Conservation (phyloP, 2,797 vertebrate species). For the Crocodylus rhombifer region DNA sequence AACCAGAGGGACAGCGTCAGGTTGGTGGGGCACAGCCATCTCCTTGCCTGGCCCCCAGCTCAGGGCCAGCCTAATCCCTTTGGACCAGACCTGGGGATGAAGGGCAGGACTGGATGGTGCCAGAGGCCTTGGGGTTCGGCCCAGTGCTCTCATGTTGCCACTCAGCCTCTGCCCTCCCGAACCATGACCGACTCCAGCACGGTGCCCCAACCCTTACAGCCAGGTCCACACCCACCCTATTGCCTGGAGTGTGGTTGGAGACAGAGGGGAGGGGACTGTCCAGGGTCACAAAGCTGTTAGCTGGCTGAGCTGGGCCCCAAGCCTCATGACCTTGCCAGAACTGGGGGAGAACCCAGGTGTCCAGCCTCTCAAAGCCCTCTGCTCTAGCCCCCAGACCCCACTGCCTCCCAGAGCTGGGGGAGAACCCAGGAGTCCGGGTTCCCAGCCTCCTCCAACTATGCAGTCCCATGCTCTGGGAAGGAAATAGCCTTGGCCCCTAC, state of each 20-base stretch:
- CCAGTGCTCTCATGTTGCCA: too few relatives aligned
- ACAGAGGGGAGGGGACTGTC: background rate
- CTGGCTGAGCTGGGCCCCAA: background rate
- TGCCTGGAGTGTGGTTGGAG: background rate
- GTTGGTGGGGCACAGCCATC: fast-evolving
- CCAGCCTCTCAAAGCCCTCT: fast-evolving
- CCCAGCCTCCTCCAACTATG: background rate
- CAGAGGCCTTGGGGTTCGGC: background rate
- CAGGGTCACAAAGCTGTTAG: background rate
- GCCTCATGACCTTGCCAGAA: fast-evolving
- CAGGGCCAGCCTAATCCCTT: background rate
- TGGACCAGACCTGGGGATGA: background rate
- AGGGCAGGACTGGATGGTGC: background rate
- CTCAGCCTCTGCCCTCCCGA: background rate
- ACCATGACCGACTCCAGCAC: background rate
- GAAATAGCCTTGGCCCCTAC: too few relatives aligned
- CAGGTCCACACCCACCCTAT: background rate
- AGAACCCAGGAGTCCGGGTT: background rate
- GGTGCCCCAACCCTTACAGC: background rate
- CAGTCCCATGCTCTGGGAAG: background rate
- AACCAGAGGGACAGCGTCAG: fast-evolving
- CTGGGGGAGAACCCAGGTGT: background rate
- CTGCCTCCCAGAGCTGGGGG: background rate
- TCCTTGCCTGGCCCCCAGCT: background rate
- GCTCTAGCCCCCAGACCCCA: too few relatives aligned